Conservation (phyloP, 1,140 invertebrate genomes). For the Andrena cerasifolii region DNA sequence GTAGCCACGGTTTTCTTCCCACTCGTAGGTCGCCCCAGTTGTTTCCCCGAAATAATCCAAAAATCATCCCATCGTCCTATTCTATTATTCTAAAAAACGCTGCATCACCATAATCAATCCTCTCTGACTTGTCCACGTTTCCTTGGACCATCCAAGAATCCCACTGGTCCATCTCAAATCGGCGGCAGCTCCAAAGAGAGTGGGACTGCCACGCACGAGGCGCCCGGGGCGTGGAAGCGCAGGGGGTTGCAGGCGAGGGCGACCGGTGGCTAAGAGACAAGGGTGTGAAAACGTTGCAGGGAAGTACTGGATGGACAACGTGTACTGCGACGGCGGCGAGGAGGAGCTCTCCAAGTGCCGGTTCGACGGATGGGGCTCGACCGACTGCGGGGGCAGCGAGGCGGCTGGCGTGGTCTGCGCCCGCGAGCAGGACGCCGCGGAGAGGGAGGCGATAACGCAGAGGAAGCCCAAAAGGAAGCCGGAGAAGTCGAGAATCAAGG, state of each 20-base stretch:
- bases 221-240: not conserved
- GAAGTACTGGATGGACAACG: constrained; percentile 94
- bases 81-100: too few species aligned
- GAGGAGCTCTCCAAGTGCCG: constrained; percentile 87
- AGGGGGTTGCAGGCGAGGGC: not conserved
- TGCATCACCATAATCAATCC: too few species aligned
- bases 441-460: not conserved
- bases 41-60: too few species aligned
- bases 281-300: constrained; percentile 78
- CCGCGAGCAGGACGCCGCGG: constrained; percentile 68
- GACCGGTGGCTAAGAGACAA: not conserved
- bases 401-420: constrained; percentile 92
- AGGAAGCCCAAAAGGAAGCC: constrained; percentile 58
- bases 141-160: too few species aligned
- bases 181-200: too few species aligned
- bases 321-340: constrained; percentile 93
- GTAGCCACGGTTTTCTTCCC: too few species aligned
- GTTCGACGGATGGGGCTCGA: constrained; percentile 92
- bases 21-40: too few species aligned
- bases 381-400: constrained; percentile 90
- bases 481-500: constrained; percentile 77
- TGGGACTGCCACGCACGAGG: not conserved
- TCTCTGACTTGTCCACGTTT: too few species aligned
- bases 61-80: too few species aligned
- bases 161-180: not conserved